Conservation (phyloP, 1,140 invertebrate species). For the Drosophila gunungcola region DNA sequence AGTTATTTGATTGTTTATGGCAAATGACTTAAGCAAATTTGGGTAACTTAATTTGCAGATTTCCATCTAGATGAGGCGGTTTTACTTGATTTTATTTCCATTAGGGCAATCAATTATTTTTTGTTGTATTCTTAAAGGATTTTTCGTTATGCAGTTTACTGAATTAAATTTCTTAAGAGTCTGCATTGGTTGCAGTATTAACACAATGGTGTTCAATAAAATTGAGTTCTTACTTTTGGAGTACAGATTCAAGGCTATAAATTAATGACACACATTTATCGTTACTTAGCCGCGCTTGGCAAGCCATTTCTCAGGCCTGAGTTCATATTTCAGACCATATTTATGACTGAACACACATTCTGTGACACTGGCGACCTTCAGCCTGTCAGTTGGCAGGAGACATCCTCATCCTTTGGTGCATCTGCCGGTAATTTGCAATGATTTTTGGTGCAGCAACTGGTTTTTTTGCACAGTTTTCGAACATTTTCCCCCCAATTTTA, state of each 20-base stretch:
- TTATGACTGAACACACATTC: conserved; percentile 35
- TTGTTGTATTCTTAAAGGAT: not conserved
- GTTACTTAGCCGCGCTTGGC: conserved; percentile 6
- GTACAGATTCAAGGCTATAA: not conserved
- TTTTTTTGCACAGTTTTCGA: conserved; percentile 56
- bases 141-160: not conserved
- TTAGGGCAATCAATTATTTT: not conserved
- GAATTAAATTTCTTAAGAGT: too few relatives aligned
- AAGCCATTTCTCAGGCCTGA: conserved; percentile 26
- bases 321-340: conserved; percentile 44
- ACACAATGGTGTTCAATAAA: too few relatives aligned
- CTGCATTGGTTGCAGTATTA: too few relatives aligned
- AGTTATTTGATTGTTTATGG: conserved; percentile 40
- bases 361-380: conserved; percentile 56
- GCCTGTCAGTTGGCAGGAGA: conserved; percentile 33
- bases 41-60: conserved; percentile 3
- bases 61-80: not conserved
- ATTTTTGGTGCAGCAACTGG: conserved; percentile 75
- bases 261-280: conserved; percentile 11
- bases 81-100: not conserved
- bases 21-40: conserved; percentile 2
- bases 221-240: not conserved
- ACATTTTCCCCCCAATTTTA: conserved; percentile 52
- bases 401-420: conserved; percentile 55
- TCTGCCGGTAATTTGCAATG: conserved; percentile 78